These are phyloP conservation scores for Pelecanoides urinatrix DNA, from an alignment of 2,113 vertebrate genomes.

Conservation along the genomic window DNA sequence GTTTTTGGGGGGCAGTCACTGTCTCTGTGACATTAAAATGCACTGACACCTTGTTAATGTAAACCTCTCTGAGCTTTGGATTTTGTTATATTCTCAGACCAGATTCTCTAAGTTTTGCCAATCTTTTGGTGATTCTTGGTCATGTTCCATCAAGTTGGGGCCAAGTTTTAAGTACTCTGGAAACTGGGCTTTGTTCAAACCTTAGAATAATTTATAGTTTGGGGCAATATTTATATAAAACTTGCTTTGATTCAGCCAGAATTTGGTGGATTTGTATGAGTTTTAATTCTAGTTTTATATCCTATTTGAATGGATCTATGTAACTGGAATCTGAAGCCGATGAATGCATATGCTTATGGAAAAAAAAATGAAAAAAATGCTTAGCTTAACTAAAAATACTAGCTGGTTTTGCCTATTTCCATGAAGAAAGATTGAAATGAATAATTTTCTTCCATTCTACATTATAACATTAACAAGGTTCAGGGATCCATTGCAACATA, in stretches of 20 bases:
- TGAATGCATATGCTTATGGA: background rate
- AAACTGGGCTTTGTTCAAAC: background rate
- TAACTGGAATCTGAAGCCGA: background rate
- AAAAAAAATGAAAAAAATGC: background rate
- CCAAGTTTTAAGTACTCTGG: constrained; percentile 15
- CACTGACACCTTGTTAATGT: background rate
- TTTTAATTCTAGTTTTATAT: background rate
- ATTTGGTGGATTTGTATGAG: background rate
- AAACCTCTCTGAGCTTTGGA: background rate
- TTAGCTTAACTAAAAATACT: background rate
- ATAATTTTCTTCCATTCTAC: background rate
- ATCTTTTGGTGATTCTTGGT: background rate
- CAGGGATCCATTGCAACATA: background rate
- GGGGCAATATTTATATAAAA: background rate
- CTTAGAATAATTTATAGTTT: background rate
- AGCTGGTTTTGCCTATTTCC: background rate
- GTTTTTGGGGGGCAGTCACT: background rate
- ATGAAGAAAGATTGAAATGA: background rate
- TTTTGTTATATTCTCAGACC: background rate
- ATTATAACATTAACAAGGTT: background rate
- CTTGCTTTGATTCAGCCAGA: background rate
- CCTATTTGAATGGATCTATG: background rate
- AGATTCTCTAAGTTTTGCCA: background rate
- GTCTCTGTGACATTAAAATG: background rate
- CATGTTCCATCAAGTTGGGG: background rate